phyloP scores from a whole-genome alignment of 2,113 vertebrate species.

The Pomatostomus ruficeps region DNA sequence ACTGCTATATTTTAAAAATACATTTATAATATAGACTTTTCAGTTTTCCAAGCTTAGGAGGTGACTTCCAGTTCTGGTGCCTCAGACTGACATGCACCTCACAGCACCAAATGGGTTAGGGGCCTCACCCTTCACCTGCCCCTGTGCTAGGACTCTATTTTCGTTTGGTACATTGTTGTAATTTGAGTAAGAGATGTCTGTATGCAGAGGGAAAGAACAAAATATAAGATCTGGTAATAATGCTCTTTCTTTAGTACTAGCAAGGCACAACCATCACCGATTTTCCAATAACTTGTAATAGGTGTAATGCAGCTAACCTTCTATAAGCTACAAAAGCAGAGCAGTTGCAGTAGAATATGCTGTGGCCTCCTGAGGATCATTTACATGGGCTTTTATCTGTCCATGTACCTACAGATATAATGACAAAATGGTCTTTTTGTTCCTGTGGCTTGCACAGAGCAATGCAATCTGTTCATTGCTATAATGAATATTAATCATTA shows the following conservation, averaged over 20 bases:
- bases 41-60: background rate
- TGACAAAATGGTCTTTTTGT: conserved; percentile 1
- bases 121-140: background rate
- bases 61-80: background rate
- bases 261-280: background rate
- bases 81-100: background rate
- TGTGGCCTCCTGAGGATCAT: background rate
- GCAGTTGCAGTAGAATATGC: background rate
- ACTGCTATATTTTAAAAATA: background rate
- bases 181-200: background rate
- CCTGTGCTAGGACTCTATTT: background rate
- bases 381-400: background rate
- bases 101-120: background rate
- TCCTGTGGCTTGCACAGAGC: background rate
- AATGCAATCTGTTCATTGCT: background rate
- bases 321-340: background rate
- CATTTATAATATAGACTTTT: background rate
- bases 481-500: background rate
- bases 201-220: background rate
- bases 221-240: background rate
- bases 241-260: background rate
- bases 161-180: background rate
- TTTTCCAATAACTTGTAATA: background rate
- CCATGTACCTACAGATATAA: background rate
- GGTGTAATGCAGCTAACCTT: background rate